Evolutionary conservation across 2,797 vertebrate genomes (phyloP), one percentile per base, ranked within the genome.

Genomic region (Ara ararauna): DNA sequence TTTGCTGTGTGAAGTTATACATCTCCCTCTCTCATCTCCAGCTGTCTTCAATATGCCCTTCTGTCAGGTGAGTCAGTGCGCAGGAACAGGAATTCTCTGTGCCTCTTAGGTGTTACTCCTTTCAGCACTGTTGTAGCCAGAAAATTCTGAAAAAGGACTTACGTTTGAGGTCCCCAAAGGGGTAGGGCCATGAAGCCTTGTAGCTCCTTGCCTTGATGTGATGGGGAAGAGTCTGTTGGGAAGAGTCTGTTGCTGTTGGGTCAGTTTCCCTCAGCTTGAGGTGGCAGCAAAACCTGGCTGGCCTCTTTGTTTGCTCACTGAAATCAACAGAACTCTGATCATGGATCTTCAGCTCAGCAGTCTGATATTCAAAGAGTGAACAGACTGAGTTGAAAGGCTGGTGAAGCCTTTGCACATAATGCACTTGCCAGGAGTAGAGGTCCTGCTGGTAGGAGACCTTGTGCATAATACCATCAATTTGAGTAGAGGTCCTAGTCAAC

Each of bases 401-500:
- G 20, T 42, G 68, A 40, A 67, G 48, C 20, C 29, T 40, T 79
- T 62, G 21, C 10, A 26, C 2, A 0, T 24, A 12, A 53, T 56
- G 15, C 10, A 16, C 10, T 34, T 48, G 7, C 10, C 15, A 19
- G 44, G 62, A 72, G 40, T 5, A 54, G 47, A 80, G 32, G 3
- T 54, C 12, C 64, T 54, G 32, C 51, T 70, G 2, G 48, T 29
- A 44, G 15, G 62, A 44, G 18, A 62, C n/a, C 66, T 50, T 21
- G 23, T 40, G 11, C 6, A 0, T 23, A 18, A 34, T n/a, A 18
- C 16, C 11, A 18, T 2, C 36, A 30, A 7, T n/a, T 16, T 7
- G 48, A 48, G 58, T 2, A 36, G 61, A 65, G 15, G 4, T 72
- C 42, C 53, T 56, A 11, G 36, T 71, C 54, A 30, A 1, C 32